Base-by-base conservation (phyloP, 2,113 vertebrate genomes). In the Oceanites oceanicus region DNA sequence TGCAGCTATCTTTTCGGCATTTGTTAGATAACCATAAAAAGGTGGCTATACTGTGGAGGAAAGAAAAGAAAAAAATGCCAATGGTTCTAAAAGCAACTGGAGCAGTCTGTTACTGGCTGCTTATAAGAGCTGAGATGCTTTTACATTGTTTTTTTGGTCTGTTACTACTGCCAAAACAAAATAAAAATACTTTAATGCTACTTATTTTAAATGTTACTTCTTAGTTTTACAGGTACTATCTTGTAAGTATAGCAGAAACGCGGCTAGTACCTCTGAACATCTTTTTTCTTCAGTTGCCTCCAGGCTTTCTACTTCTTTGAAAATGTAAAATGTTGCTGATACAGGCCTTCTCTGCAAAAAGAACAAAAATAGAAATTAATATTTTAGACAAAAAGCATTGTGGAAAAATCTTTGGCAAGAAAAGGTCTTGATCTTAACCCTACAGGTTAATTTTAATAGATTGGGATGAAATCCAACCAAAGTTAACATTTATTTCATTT, bases 1-100 rank as follows among this genome's bases (percentile, higher is more conserved):
- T 88, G 23, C 19, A 42, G 20, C 10, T 73, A 6, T 50, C 10
- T 80, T 75, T 73, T 40, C 22, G 40, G 2, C 7, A 38, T 50
- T 78, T 79, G 9, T 25, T 56, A 62, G 16, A 29, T 50, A 86
- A 80, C 8, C 16, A 17, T n/a, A 30, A 79, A 73, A 92, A 82
- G 18, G 3, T 55, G 18, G 4, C 8, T 29, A 26, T 17, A 25
- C 7, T 27, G 11, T 22, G 10, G 20, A 68, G 4, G 44, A 3
- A 9, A 34, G 40, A 42, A 40, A 29, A 25, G 36, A 19, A 32
- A 50, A 27, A 22, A 0, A 0, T 2, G 15, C 4, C 0, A 1
- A 3, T 19, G 34, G 10, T 56, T 83, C 27, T 65, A 47, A 70
- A 40, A 73, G 27, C 8, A 30, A 53, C 8, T 26, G 17, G 3